These are phyloP conservation scores for Resseliella maxima DNA, from an alignment of 2,888 invertebrate genomes.

Conservation along the genomic window DNA sequence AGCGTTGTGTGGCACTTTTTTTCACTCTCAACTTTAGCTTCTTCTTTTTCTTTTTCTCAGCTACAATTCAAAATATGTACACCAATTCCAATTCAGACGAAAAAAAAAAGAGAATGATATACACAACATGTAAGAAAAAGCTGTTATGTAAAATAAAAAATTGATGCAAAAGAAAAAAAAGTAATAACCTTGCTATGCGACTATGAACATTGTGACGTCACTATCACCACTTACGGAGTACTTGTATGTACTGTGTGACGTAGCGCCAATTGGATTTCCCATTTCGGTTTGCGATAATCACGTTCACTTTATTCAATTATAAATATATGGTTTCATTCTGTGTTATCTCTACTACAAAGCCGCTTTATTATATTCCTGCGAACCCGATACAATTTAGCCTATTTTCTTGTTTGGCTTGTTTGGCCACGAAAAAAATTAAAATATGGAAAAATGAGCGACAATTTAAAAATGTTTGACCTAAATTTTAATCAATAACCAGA, in stretches of 20 bases:
- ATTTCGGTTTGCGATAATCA: not conserved
- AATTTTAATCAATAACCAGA: not conserved
- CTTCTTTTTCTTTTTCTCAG: not conserved
- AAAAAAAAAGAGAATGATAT: no score
- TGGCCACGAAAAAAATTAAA: no score
- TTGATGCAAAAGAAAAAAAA: not conserved
- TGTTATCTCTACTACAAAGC: not conserved
- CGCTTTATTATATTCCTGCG: not conserved
- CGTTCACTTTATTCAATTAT: not conserved
- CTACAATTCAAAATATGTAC: not conserved
- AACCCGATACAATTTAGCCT: not conserved
- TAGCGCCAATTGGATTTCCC: not conserved
- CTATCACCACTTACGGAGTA: not conserved
- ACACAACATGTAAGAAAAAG: not conserved
- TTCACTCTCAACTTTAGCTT: not conserved
- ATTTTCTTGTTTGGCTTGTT: no score
- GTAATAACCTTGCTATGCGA: slow-evolving; percentile 41
- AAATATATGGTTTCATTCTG: slow-evolving; percentile 8
- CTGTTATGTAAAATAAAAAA: slow-evolving; percentile 12
- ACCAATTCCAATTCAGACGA: not conserved
- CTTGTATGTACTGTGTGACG: slow-evolving; percentile 15
- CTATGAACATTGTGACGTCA: slow-evolving; percentile 28
- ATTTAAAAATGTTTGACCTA: not conserved
- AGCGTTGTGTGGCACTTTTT: not conserved
- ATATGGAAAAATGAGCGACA: no score